Evolutionary conservation across 1,140 invertebrate genomes (phyloP), one percentile per base, ranked within the genome.

Genomic region (Campoletis sonorensis): DNA sequence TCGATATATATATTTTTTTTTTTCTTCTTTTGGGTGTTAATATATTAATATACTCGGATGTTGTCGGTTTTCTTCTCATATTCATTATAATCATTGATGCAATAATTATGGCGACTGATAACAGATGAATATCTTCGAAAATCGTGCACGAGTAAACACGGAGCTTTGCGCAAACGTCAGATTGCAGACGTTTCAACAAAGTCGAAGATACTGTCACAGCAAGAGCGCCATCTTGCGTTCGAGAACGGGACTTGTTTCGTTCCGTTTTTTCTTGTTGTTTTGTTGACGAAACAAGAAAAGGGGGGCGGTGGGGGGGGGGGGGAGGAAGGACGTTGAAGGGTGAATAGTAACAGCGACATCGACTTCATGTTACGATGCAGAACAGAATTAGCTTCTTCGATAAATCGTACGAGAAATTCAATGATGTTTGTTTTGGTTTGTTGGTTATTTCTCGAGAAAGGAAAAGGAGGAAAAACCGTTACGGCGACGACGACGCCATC

Each of bases 41-140:
- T 11, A 4, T 45, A 45, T 11, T n/a, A n/a, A 11, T 13, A 13
- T 8, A 45, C 40, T 45, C 40, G 40, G 40, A 45, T 45, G 40
- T 45, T 45, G 3, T 11, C 40, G 40, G 40, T 8, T 8, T 58
- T n/a, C 54, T n/a, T 21, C 5, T 21, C 54, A 23, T 58, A 11
- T 45, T 45, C 40, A 45, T 78, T 67, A 72, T 79, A 73, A 73
- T 79, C 81, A 82, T 82, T 58, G 64, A 79, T 82, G 79, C 76
- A 79, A 79, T 82, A 45, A 82, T 79, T 75, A 75, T 75, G 70
- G 40, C 64, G 80, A 67, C n/a, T 68, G 5, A 26, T 49, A 45
- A 76, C 73, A 77, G 51, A 21, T n/a, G 61, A 27, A 49, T 71
- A 30, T 30, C 13, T 79, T 8, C 26, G 40, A 45, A 45, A 10